Base-by-base conservation (phyloP, 1,140 invertebrate genomes). In the Agrypnia vestita region DNA sequence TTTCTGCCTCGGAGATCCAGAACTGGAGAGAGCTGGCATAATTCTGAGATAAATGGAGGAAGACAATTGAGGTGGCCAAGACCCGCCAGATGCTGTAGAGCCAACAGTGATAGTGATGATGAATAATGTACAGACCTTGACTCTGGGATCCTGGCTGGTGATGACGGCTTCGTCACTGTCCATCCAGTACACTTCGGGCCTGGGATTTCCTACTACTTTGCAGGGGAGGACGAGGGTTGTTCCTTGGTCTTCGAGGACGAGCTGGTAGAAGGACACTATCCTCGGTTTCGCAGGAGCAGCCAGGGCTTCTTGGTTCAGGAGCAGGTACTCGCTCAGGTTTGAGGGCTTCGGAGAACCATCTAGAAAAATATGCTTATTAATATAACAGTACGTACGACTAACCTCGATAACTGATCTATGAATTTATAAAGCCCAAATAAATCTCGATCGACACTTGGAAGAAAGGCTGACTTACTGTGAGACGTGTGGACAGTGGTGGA, bases 221-320 rank as follows among this genome's bases (percentile, higher is more conserved):
- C 96, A 97, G 3, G 93, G 93, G 21, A 97, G 86, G 56, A 93
- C 87, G 0, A 95, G 89, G 71, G 91, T 91, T 11, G 89, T 92
- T 4, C 94, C 94, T 53, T 91, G 89, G 73, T 89, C 84, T 79
- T 92, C 91, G 82, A 93, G 86, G 75, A 91, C 86, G 10, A 88
- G 86, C 53, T 87, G 86, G 81, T 92, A 91, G 84, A 85, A 91
- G 7, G 88, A 86, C 0, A 90, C 89, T 79, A 93, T 92, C 13
- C 90, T 86, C 0, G 92, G 91, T 67, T 88, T 89, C 85, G 90
- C 79, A 0, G 89, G 88, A 0, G 87, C 84, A 83, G 88, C 77
- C 76, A 87, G 7, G 84, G 88, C 80, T 85, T 76, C 88, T 73
- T 56, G 85, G 61, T 61, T 87, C 79, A 75, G 84, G 84, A 86